Base-by-base conservation (phyloP, 1,140 invertebrate species). In the Anthonomus grandis region DNA sequence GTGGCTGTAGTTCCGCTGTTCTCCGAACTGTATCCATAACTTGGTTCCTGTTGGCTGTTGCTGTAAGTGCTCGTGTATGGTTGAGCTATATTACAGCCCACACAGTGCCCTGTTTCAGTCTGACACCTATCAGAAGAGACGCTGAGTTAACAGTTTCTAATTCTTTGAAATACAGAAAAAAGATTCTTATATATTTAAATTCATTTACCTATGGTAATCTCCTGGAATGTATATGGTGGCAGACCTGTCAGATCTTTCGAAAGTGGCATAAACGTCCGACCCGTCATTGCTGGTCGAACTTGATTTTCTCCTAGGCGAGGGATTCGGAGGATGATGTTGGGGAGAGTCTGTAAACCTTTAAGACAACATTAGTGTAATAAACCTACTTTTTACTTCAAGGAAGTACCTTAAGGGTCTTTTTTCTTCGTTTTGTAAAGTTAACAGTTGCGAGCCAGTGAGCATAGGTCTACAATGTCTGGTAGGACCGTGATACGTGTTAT, bases 401-500 rank as follows among this genome's bases (percentile, higher is more conserved):
- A 8, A 31, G 15, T 22, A 39, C 45, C 87, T 74, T 9, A 89
- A 69, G 1, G 87, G 86, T 65, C 84, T 85, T 44, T 81, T 76
- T 15, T 81, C 79, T 42, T 78, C 77, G 5, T 72, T 63, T 68
- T 78, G 76, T 2, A 78, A 66, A 42, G 72, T 77, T 4, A 73
- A 60, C 19, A 73, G 50, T 59, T 73, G 71, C 0, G 65, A 71
- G 22, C 60, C 64, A 12, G 81, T 81, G 4, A 86, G 72, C n/a
- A 80, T 75, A 10, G 86, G 86, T 59, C 91, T 81, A 56, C 86
- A 82, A 68, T 91, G 89, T 57, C 83, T 78, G 5, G 85, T 83
- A 12, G 88, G 89, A 5, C 92, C 92, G 75, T 95, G 92, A 75
- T 95, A 95, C 1, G 93, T 95, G 72, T 93, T 91, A 71, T 93